Evolutionary conservation across 2,888 invertebrate species (phyloP).

Genomic region (Apeira syringaria): DNA sequence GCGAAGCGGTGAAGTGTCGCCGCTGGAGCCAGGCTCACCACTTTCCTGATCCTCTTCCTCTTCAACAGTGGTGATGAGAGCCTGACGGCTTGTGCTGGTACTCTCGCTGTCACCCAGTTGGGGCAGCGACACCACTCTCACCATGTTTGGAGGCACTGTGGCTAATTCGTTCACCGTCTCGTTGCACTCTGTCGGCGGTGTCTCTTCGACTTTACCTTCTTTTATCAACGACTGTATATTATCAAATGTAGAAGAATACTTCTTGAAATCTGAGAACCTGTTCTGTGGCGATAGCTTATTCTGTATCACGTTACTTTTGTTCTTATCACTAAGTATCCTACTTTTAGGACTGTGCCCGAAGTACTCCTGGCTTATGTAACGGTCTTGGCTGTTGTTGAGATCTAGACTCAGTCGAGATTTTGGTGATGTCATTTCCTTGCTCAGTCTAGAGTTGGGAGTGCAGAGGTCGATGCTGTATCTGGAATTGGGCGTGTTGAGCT

Average conservation of each 20-base stretch:
- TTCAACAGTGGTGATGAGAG: constrained; percentile 88
- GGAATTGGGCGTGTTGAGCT: constrained; percentile 85
- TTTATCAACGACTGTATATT: constrained; percentile 89
- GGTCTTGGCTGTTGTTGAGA: constrained; percentile 81
- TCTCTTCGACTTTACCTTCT: constrained; percentile 86
- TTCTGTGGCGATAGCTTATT: constrained; percentile 81
- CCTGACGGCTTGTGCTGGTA: constrained; percentile 81
- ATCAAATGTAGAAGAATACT: constrained; percentile 90
- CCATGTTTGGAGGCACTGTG: constrained; percentile 85
- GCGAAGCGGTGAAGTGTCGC: constrained; percentile 86
- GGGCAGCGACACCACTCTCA: constrained; percentile 87
- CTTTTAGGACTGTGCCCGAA: constrained; percentile 77
- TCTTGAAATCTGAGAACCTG: constrained; percentile 85
- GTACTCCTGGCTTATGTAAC: constrained; percentile 71
- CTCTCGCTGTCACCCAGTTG: constrained; percentile 80
- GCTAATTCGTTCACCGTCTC: constrained; percentile 86
- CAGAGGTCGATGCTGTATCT: constrained; percentile 88
- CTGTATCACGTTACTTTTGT: constrained; percentile 59
- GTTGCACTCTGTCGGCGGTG: constrained; percentile 74
- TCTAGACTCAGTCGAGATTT: constrained; percentile 85
- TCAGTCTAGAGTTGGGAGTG: constrained; percentile 83
- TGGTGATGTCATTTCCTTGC: constrained; percentile 83
- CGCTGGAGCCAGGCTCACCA: constrained; percentile 84
- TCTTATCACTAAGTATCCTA: constrained; percentile 66
- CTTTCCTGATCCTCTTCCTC: constrained; percentile 88